These are phyloP conservation scores for Blomia tropicalis DNA, from an alignment of 2,888 invertebrate species.

Conservation along the genomic window DNA sequence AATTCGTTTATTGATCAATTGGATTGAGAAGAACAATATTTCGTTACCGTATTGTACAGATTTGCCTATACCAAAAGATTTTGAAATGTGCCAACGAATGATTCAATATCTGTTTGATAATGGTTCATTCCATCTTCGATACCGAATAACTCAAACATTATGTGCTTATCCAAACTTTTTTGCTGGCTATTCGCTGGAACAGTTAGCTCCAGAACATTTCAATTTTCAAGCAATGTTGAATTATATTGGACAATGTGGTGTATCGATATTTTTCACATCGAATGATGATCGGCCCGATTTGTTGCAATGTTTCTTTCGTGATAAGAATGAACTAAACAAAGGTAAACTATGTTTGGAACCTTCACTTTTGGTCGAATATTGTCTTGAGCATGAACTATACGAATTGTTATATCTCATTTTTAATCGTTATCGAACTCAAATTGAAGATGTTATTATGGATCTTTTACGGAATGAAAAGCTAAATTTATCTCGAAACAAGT, in stretches of 20 bases:
- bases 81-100: neutral
- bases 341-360: neutral
- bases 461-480: neutral
- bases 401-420: constrained; percentile 21
- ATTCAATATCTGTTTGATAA: neutral
- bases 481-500: constrained; percentile 9
- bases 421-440: neutral
- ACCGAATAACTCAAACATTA: neutral
- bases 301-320: neutral
- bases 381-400: constrained; percentile 9
- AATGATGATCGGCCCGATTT: constrained; percentile 4
- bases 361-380: constrained; percentile 13
- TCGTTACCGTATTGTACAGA: neutral
- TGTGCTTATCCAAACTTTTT: neutral
- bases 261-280: neutral
- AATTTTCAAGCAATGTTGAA: neutral
- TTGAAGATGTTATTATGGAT: neutral
- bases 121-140: neutral
- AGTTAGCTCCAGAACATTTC: neutral
- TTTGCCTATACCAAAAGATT: neutral
- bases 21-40: neutral
- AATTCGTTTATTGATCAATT: neutral
- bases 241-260: neutral
- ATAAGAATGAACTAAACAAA: no score
- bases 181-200: neutral